Evolutionary conservation across 2,113 vertebrate genomes (phyloP).

Genomic region (Heteronetta atricapilla): DNA sequence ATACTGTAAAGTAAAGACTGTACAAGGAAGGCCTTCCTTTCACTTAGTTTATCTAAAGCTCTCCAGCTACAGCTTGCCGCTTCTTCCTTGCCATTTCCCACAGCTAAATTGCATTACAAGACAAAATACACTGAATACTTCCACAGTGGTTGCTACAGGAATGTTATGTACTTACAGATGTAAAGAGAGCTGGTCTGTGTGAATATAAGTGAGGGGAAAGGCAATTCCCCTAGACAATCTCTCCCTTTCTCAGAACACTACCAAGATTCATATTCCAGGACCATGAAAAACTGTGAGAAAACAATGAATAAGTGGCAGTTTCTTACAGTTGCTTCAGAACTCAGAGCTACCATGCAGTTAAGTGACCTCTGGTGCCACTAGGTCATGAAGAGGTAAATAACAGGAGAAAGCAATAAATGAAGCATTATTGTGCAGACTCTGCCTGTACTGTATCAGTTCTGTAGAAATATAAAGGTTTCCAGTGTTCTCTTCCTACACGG

Average conservation of each 20-base stretch:
- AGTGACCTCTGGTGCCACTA: conserved; percentile 70
- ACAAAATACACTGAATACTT: background rate
- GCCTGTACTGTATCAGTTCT: conserved; percentile 62
- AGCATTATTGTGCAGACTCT: conserved; percentile 59
- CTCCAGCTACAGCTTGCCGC: background rate
- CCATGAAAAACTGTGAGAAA: conserved; percentile 58
- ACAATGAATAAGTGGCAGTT: conserved; percentile 69
- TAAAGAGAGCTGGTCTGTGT: background rate
- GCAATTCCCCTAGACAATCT: background rate
- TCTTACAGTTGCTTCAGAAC: conserved; percentile 63
- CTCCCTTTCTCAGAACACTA: background rate
- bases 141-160: background rate
- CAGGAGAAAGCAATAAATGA: conserved; percentile 64
- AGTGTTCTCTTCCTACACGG: conserved; percentile 47
- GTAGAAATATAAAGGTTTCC: conserved; percentile 68
- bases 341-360: conserved; percentile 60
- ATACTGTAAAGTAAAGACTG: background rate
- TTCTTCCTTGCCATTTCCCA: background rate
- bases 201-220: background rate
- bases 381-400: conserved; percentile 75
- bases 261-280: conserved; percentile 47
- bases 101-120: background rate
- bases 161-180: background rate
- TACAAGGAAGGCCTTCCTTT: background rate
- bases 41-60: background rate